Evolutionary conservation across 2,888 invertebrate species (phyloP), one percentile per base, ranked within the genome.

Genomic region (Heteromyza rotundicornis): DNA sequence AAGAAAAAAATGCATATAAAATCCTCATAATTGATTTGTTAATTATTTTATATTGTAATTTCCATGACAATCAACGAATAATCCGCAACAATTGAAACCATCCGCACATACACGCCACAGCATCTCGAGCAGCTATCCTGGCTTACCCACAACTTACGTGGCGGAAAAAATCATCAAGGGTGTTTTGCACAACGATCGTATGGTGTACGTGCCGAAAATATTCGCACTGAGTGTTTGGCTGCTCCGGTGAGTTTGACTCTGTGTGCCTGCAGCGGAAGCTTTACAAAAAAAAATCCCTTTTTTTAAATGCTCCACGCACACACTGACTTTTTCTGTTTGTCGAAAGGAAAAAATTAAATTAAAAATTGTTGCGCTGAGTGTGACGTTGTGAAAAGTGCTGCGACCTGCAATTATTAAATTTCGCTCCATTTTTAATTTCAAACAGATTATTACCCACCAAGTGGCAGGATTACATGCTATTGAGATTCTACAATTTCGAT

Each of bases 191-290:
- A 82, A 82, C 60, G 75, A 80, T 66, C 80, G 80, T 58, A 78
- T 80, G 76, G 76, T 81, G 50, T 79, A 80, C 69, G 80, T 82
- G 65, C 82, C 81, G 49, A 78, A 75, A 77, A 81, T 81, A 73
- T 80, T 81, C 68, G 80, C 80, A 55, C 73, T 81, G 54, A 76
- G 70, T 50, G 81, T 80, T 23, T 81, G 81, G 81, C 65, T 81
- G 67, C 78, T 79, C 68, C 78, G 78, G 81, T 81, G 67, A 71
- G 68, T 64, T 22, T 51, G 55, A 50, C 22, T 22, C 20, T 2
- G 35, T 59, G 12, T 12, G 5, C 32, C 32, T 5, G 32, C 32
- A 12, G 32, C 32, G 32, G 53, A 17, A 44, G 3, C n/a, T 32
- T 58, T 32, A n/a, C n/a, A n/a, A n/a, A n/a, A n/a, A n/a, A n/a